These are phyloP conservation scores for Sorex fumeus DNA, from an alignment of 2,113 vertebrate genomes.

Conservation along the genomic window DNA sequence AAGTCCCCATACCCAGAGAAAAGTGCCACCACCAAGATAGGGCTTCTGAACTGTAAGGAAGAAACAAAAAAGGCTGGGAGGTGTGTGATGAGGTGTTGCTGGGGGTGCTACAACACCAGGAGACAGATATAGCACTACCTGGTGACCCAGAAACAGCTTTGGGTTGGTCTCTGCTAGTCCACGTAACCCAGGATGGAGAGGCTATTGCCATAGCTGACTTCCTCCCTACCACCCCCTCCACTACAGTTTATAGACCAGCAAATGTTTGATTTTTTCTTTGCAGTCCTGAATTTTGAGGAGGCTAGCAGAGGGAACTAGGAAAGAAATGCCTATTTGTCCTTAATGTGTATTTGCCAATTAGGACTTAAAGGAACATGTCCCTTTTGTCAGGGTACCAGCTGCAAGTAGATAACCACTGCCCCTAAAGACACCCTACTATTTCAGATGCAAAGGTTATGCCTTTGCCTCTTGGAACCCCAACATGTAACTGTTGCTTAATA, in stretches of 20 bases:
- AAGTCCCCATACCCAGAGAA: neutral
- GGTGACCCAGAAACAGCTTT: neutral
- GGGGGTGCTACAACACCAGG: neutral
- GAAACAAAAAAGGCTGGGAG: neutral
- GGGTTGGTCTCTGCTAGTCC: conserved; percentile 57
- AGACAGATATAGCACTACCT: conserved; percentile 26
- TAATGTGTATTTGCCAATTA: conserved; percentile 22
- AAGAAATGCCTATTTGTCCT: conserved; percentile 35
- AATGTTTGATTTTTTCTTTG: conserved; percentile 47
- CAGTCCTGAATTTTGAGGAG: conserved; percentile 34
- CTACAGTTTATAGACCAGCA: conserved; percentile 14
- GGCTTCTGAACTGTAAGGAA: neutral
- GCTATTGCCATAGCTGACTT: neutral
- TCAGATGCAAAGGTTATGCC: conserved; percentile 4
- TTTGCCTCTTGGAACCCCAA: conserved; percentile 22
- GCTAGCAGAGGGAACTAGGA: neutral
- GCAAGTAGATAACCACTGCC: neutral
- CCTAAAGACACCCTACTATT: neutral
- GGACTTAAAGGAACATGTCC: conserved; percentile 62
- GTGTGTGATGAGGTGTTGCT: conserved; percentile 7
- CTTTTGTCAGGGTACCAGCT: neutral
- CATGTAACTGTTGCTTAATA: neutral
- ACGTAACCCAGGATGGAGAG: conserved; percentile 35
- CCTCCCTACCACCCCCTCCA: neutral
- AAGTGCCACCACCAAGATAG: neutral